Evolutionary conservation across 2,888 invertebrate species (phyloP).

Genomic region (Linnaemya tessellans): DNA sequence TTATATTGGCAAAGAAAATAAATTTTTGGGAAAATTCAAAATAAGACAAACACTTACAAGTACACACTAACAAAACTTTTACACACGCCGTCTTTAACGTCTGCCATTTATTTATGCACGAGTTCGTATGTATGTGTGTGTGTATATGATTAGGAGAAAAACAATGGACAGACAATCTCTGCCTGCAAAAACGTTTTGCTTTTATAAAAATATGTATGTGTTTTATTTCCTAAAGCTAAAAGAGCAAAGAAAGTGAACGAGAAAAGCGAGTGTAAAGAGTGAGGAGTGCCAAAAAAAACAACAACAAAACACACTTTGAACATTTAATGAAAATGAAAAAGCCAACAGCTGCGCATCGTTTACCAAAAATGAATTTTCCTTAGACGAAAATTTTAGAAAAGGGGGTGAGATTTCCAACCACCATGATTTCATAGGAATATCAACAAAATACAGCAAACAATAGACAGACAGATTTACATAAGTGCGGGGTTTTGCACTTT

Average conservation of each 20-base stretch:
- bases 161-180: slow-evolving; percentile 19
- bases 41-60: slow-evolving; percentile 31
- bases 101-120: background rate
- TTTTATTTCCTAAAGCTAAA: slow-evolving; percentile 53
- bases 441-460: slow-evolving; percentile 20
- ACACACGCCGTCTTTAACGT: slow-evolving; percentile 3
- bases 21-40: slow-evolving; percentile 56
- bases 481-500: slow-evolving; percentile 30
- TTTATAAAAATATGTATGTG: slow-evolving; percentile 16
- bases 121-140: too few relatives aligned
- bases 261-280: slow-evolving; percentile 13
- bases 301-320: slow-evolving; percentile 30
- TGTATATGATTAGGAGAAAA: slow-evolving; percentile 1
- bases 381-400: slow-evolving; percentile 5
- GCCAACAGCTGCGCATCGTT: slow-evolving; percentile 71
- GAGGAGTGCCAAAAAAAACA: slow-evolving; percentile 9
- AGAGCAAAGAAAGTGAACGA: slow-evolving; percentile 29
- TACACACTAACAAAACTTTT: background rate
- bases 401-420: slow-evolving; percentile 55
- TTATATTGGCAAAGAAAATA: slow-evolving; percentile 57
- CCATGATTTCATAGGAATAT: slow-evolving; percentile 18
- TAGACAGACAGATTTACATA: background rate
- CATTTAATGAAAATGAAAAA: slow-evolving; percentile 62
- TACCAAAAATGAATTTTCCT: slow-evolving; percentile 62
- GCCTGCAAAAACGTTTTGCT: slow-evolving; percentile 51